phyloP scores from a whole-genome alignment of 2,113 vertebrate species.

The Talpa occidentalis region DNA sequence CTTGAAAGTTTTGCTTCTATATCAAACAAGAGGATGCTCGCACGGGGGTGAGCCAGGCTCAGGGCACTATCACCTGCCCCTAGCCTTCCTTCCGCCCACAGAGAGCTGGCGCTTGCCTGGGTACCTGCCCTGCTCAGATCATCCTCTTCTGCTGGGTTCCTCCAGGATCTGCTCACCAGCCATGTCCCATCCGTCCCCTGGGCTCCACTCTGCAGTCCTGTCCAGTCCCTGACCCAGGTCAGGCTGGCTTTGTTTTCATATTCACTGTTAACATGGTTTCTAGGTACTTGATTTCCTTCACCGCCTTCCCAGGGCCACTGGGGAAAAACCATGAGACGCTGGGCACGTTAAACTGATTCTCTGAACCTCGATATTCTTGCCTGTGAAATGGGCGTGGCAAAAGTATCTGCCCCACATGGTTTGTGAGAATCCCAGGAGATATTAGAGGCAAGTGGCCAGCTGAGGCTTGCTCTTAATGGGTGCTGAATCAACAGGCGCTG shows the following conservation, averaged over 20 bases:
- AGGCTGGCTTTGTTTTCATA: background rate
- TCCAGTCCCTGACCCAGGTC: background rate
- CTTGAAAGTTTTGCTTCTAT: background rate
- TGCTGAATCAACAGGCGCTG: background rate
- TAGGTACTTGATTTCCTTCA: background rate
- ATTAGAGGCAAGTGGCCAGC: background rate
- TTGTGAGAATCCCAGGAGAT: background rate
- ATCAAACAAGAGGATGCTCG: background rate
- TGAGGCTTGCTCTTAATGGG: background rate
- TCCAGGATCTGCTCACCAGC: background rate
- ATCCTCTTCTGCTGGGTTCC: background rate
- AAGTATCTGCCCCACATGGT: background rate
- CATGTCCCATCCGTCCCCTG: background rate
- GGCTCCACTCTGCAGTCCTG: background rate
- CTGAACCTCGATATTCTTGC: slow-evolving; percentile 2
- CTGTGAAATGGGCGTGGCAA: background rate
- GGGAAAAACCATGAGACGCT: background rate
- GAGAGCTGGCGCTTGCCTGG: background rate
- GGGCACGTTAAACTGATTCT: background rate
- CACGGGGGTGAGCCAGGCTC: too few species aligned
- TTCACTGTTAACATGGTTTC: background rate
- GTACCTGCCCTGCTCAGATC: background rate
- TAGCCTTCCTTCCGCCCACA: background rate
- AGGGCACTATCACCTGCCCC: background rate
- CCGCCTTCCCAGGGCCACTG: background rate